Percentiles rank a stretch among this genome's conserved stretches.
Conservation (phyloP, 2,888 invertebrate genomes). For the Leucoma salicis region DNA sequence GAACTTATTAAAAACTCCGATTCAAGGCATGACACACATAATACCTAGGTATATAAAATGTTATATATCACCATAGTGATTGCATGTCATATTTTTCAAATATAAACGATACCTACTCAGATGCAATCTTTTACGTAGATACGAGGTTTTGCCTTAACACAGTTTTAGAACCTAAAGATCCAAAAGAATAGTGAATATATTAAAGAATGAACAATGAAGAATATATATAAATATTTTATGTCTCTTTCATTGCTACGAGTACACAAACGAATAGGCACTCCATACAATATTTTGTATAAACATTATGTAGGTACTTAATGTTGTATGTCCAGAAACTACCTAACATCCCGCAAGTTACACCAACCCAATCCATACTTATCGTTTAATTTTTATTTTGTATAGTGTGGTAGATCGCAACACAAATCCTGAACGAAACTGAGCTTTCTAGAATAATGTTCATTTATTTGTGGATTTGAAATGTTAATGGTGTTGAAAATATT, state of each 20-base stretch:
- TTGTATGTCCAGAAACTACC: conserved; percentile 33
- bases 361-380: conserved; percentile 32
- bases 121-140: conserved; percentile 57
- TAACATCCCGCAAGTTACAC: conserved; percentile 43
- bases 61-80: conserved; percentile 14
- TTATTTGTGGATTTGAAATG: conserved; percentile 59
- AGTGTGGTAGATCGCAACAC: conserved; percentile 64
- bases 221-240: conserved; percentile 15
- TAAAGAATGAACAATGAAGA: background rate
- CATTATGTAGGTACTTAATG: conserved; percentile 37
- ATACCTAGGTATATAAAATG: conserved; percentile 16
- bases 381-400: conserved; percentile 36
- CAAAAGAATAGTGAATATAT: conserved; percentile 6
- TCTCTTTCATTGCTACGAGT: conserved; percentile 24
- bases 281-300: conserved; percentile 35
- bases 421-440: conserved; percentile 77
- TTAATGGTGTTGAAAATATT: conserved; percentile 4
- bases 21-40: conserved; percentile 33
- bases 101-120: conserved; percentile 54
- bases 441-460: conserved; percentile 66
- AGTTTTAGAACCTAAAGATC: conserved; percentile 16
- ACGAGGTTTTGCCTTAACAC: conserved; percentile 35
- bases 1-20: conserved; percentile 65
- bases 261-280: conserved; percentile 29
- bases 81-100: conserved; percentile 20